Base-by-base conservation (phyloP, 2,113 vertebrate genomes). In the Poeciliopsis occidentalis region DNA sequence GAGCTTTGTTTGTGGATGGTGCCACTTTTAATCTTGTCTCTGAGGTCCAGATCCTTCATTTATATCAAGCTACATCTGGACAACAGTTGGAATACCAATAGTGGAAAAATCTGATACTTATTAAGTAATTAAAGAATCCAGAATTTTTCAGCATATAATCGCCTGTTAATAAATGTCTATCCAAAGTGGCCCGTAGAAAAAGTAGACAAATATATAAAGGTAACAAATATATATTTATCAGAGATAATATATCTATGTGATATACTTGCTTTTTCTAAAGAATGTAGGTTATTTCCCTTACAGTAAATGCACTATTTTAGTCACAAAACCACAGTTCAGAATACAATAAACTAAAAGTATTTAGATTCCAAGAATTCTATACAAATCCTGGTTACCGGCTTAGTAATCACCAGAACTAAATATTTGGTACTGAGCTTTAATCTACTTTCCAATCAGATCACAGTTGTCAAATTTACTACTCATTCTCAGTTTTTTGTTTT, bases 401-500 rank as follows among this genome's bases (percentile, higher is more conserved):
- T 65, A 73, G 64, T 54, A 68, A 34, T 44, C 8, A 68, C 24
- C 39, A 71, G 51, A 31, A 29, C 8, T 3, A 51, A n/a, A 67
- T 63, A 78, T 60, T 26, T 57, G 60, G 60, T 32, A 31, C 41
- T 73, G 41, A 22, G 60, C 69, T 63, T 71, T 29, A 63, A 71
- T 71, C 57, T 41, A 22, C 60, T 30, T 19, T 62, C 60, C 5
- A 64, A 8, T 30, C 11, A 47, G 60, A 37, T 47, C 11, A 63
- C n/a, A n/a, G 34, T 0, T 60, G 15, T 41, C 12, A 69, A 69
- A 77, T 73, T 72, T 60, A 57, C 30, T 4, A 19, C 4, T 44
- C 2, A 13, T 63, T 72, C 27, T 54, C 29, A 70, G 39, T 6
- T 11, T 1, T 31, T 31, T 31, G 30, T 26, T 68, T 32, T 15